Base-by-base conservation (phyloP, 2,888 invertebrate genomes). In the Arge pagana region DNA sequence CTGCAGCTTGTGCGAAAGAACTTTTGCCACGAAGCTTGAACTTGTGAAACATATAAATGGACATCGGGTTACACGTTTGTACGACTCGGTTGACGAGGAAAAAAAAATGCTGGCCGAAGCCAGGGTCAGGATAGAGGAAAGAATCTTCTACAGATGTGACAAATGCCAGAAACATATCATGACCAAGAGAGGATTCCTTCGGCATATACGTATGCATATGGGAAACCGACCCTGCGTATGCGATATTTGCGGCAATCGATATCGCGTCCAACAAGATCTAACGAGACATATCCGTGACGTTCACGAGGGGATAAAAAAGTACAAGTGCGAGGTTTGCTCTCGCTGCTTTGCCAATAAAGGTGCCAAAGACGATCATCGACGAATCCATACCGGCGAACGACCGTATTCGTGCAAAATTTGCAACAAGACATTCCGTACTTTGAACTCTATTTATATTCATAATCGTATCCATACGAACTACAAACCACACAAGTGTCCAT, bases 341-440 rank as follows among this genome's bases (percentile, higher is more conserved):
- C 78, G 76, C 31, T 63, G 70, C 4, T 85, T 84, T 68, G 71
- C 82, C 0, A 77, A 81, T 4, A 78, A 77, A 56, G 68, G 72
- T 2, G 80, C 82, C 11, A 71, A 80, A 31, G 76, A 76, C 11
- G 82, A 83, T 56, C 85, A 85, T 65, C 58, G 72, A 48, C 76
- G 73, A 15, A 77, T 79, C 7, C 84, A 84, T 62, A 72, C 75
- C 1, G 71, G 75, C 8, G 60, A 57, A 35, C 65, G 81, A 28
- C 79, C 79, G 0, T 81, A 78, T 66, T 71, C 81, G 16, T 85
- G 84, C 62, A 81, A 82, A 50, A 59, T 73, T 26, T 84, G 84
- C 68, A 81, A 82, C 0, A 80, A 78, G 57, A 74, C 77, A 3
- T 82, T 80, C 56, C 80, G 79, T 41, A 82, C 83, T 1, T 64